Conservation (phyloP, 1,140 invertebrate genomes). For the Bombus superbus region DNA sequence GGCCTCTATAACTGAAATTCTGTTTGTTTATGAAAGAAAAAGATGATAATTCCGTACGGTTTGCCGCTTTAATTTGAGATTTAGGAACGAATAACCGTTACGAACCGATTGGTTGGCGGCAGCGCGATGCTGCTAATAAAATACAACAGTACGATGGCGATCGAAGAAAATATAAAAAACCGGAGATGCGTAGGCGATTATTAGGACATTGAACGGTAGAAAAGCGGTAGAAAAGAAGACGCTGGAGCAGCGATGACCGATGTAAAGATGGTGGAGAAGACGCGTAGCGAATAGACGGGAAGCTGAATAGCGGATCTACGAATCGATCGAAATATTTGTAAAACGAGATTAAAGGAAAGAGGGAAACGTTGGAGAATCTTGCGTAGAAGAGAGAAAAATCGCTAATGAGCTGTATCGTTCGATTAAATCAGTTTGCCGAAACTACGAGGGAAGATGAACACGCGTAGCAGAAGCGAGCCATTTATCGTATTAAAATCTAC, state of each 20-base stretch:
- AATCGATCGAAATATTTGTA: background rate
- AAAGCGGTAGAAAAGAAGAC: background rate
- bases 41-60: background rate
- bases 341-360: no score
- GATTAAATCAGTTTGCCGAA: background rate
- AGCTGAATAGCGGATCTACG: background rate
- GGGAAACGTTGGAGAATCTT: background rate
- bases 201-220: background rate
- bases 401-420: background rate
- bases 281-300: background rate
- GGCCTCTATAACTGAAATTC: background rate
- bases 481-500: slow-evolving; percentile 42
- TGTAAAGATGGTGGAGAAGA: background rate
- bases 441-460: background rate
- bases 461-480: background rate
- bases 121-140: background rate
- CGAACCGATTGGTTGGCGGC: background rate
- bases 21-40: background rate
- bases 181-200: background rate
- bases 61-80: background rate
- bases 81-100: background rate
- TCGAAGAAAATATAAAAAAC: background rate
- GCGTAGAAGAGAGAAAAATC: background rate
- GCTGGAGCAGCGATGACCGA: background rate
- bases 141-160: background rate